phyloP scores from a whole-genome alignment of 2,113 vertebrate species.

The Leptodactylus fuscus region DNA sequence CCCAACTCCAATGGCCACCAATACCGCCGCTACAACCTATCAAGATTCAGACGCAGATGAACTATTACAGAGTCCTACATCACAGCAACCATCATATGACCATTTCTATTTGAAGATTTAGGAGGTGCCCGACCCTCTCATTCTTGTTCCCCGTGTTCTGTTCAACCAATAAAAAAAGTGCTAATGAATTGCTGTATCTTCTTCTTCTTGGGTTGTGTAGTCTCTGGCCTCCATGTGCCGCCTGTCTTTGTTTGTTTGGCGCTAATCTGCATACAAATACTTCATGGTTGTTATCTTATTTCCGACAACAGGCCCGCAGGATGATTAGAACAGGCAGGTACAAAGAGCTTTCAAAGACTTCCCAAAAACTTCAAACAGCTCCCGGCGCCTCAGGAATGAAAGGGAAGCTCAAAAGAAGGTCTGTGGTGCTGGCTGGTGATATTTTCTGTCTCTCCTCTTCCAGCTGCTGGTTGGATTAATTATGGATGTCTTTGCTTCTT shows the following conservation, averaged over 20 bases:
- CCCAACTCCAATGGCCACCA: no score
- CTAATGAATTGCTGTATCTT: slow-evolving; percentile 16
- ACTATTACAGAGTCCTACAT: no score
- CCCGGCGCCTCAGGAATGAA: slow-evolving; percentile 55
- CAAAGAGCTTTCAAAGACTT: slow-evolving; percentile 58
- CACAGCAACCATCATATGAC: background rate
- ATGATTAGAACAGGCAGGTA: slow-evolving; percentile 59
- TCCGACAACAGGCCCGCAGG: slow-evolving; percentile 50
- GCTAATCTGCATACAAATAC: slow-evolving; percentile 58
- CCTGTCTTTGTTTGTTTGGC: slow-evolving; percentile 39
- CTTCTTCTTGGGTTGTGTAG: background rate
- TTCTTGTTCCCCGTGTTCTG: background rate
- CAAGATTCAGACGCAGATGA: no score
- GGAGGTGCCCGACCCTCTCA: background rate
- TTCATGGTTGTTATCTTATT: slow-evolving; percentile 44
- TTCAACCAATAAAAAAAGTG: slow-evolving; percentile 1
- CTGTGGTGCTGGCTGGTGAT: slow-evolving; percentile 41
- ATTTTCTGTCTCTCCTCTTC: slow-evolving; percentile 44
- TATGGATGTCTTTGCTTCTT: slow-evolving; percentile 49
- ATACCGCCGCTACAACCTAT: no score
- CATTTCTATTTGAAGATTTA: background rate
- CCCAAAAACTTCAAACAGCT: slow-evolving; percentile 56
- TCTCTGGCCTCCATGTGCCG: background rate
- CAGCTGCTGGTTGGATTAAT: slow-evolving; percentile 59
- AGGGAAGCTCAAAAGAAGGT: slow-evolving; percentile 57